Percentiles rank a stretch among this genome's conserved stretches.
These are phyloP conservation scores for Actinostola sp. DNA, from an alignment of 92 coral and sea anemone species.

Conservation along the genomic window DNA sequence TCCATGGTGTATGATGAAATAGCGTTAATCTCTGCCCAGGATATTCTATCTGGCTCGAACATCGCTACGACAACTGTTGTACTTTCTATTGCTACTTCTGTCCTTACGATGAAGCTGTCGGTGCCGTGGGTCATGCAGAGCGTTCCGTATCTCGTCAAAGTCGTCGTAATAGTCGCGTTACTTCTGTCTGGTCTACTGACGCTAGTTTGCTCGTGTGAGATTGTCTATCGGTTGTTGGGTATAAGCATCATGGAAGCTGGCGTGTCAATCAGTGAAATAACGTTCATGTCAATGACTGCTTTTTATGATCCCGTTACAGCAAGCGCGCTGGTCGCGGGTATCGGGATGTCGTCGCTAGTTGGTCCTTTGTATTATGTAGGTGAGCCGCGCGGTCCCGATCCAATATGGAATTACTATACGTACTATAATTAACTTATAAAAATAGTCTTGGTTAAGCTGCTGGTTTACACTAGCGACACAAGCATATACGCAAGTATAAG, in stretches of 20 bases:
- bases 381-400: constrained; percentile 26
- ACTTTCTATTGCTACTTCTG: constrained; percentile 75
- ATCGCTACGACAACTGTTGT: constrained; percentile 75
- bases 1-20: constrained; percentile 81
- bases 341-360: constrained; percentile 74
- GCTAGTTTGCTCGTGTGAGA: constrained; percentile 49
- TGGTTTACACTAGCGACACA: too few species aligned
- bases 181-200: constrained; percentile 52
- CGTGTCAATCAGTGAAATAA: constrained; percentile 76
- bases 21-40: constrained; percentile 73
- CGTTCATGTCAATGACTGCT: constrained; percentile 76
- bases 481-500: too few species aligned
- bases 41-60: constrained; percentile 71
- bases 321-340: constrained; percentile 87
- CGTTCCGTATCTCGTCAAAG: constrained; percentile 57
- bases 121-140: constrained; percentile 82
- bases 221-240: constrained; percentile 63
- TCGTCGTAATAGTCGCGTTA: constrained; percentile 37
- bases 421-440: too few species aligned
- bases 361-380: constrained; percentile 86
- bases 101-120: constrained; percentile 54
- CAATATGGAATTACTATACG: background rate
- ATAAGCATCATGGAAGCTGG: constrained; percentile 79
- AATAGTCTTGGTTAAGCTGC: too few species aligned
- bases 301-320: constrained; percentile 73